Conservation (phyloP, 2,113 vertebrate genomes). For the Lepus europaeus region DNA sequence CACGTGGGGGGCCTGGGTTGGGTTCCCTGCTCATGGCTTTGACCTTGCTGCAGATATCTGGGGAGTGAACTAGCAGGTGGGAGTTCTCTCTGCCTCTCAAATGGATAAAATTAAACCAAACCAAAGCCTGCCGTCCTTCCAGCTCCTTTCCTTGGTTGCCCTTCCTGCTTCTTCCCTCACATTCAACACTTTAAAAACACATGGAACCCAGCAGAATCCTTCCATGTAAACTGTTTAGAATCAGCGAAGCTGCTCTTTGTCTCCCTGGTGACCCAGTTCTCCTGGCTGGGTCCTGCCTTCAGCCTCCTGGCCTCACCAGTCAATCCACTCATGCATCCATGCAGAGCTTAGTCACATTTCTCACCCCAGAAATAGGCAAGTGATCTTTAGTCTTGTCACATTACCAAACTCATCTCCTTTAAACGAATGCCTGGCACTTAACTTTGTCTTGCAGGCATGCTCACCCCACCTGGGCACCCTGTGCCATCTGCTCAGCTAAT, state of each 20-base stretch:
- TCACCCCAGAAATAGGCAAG: not conserved
- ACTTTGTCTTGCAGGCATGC: not conserved
- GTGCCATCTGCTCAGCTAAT: not conserved
- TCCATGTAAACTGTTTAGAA: not conserved
- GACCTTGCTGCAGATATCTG: too few relatives aligned
- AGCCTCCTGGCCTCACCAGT: not conserved
- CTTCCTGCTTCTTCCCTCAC: constrained; percentile 7
- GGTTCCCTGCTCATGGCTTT: too few relatives aligned
- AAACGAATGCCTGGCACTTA: not conserved
- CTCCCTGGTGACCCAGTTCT: not conserved
- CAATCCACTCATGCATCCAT: too few relatives aligned
- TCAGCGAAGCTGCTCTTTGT: not conserved
- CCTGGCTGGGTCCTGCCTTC: not conserved
- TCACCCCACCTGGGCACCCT: not conserved
- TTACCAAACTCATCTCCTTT: constrained; percentile 1
- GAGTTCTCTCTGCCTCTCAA: too few relatives aligned
- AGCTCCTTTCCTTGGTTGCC: not conserved
- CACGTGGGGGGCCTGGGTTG: too few relatives aligned
- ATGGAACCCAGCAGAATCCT: not conserved
- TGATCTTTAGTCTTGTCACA: not conserved
- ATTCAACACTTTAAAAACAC: not conserved
- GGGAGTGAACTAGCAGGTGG: too few relatives aligned
- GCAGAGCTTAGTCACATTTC: not conserved
- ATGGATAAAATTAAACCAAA: too few relatives aligned
- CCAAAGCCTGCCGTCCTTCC: not conserved